phyloP scores from a whole-genome alignment of 2,888 invertebrate species.

The Microctonus brassicae region DNA sequence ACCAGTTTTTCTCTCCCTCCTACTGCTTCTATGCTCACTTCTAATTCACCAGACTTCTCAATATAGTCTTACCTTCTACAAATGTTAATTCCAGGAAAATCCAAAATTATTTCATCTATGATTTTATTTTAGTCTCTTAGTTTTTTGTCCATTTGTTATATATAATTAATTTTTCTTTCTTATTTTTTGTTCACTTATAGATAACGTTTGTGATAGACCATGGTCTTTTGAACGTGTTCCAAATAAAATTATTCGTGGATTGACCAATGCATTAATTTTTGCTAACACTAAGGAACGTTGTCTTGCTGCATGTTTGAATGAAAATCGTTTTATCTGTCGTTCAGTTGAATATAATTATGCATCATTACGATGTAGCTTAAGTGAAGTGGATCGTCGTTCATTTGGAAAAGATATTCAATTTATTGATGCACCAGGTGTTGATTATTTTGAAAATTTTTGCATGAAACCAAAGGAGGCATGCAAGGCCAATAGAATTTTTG shows the following conservation, averaged over 20 bases:
- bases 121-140: background rate
- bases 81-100: background rate
- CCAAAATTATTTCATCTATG: background rate
- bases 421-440: conserved; percentile 86
- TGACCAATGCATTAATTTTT: conserved; percentile 93
- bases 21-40: too few relatives aligned
- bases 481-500: conserved; percentile 84
- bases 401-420: conserved; percentile 91
- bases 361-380: conserved; percentile 90
- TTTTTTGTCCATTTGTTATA: background rate
- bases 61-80: background rate
- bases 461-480: conserved; percentile 84
- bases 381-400: conserved; percentile 90
- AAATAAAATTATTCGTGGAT: conserved; percentile 89
- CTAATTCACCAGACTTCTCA: background rate
- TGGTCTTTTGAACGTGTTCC: conserved; percentile 96
- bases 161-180: background rate
- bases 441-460: conserved; percentile 93
- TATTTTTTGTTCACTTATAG: conserved; percentile 67
- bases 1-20: background rate
- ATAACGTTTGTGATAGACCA: conserved; percentile 90
- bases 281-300: conserved; percentile 96
- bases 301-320: conserved; percentile 91
- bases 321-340: conserved; percentile 92
- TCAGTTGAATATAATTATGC: conserved; percentile 95